phyloP scores from a whole-genome alignment of 1,140 invertebrate genomes.

The Heliconius himera region DNA sequence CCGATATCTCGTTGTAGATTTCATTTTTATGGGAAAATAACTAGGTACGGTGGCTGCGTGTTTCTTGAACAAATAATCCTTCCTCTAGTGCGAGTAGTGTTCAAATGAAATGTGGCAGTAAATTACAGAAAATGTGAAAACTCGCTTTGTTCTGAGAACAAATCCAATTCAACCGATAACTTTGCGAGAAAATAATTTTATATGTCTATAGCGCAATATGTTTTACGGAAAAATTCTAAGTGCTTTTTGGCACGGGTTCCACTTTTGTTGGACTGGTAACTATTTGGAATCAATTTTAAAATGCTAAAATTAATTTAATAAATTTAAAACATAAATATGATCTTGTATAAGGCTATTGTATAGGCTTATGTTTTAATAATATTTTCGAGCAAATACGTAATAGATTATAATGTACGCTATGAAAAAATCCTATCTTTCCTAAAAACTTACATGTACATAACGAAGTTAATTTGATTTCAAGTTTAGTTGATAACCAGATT shows the following conservation, averaged over 20 bases:
- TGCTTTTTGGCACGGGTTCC: background rate
- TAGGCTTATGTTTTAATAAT: too few species aligned
- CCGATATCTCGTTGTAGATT: background rate
- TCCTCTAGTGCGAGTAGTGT: constrained; percentile 6
- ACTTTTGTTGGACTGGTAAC: too few species aligned
- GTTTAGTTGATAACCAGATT: too few species aligned
- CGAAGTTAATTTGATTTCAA: too few species aligned
- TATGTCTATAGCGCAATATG: constrained; percentile 7
- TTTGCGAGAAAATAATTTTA: constrained; percentile 28
- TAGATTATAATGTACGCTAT: too few species aligned
- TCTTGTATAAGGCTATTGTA: too few species aligned
- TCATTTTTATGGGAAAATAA: background rate
- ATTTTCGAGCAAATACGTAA: too few species aligned
- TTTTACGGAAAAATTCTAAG: background rate
- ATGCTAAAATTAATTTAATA: too few species aligned
- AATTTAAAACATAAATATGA: too few species aligned
- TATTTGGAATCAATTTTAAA: too few species aligned
- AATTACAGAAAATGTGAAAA: constrained; percentile 22
- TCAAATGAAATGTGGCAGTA: constrained; percentile 31
- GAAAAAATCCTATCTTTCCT: too few species aligned
- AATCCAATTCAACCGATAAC: constrained; percentile 32
- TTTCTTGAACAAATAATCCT: constrained; percentile 18
- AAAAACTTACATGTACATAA: too few species aligned
- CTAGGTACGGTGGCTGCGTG: background rate
- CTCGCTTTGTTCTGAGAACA: constrained; percentile 31